Evolutionary conservation across 2,797 vertebrate genomes (phyloP).

Genomic region (Onychomys leucogaster): DNA sequence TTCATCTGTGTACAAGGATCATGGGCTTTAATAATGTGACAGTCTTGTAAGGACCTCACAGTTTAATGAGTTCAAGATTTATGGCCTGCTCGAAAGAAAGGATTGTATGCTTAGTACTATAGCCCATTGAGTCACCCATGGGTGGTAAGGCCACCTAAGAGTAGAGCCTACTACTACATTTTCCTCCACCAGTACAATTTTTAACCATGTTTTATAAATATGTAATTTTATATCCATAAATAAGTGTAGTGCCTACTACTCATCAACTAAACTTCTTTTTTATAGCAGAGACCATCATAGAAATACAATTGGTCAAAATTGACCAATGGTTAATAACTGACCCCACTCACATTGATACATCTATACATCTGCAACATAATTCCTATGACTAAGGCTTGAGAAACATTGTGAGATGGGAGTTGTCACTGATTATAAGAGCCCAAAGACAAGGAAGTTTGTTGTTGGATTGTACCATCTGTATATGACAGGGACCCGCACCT

Average conservation of each 20-base stretch:
- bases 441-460: neutral
- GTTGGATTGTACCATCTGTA: neutral
- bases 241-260: neutral
- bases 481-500: no score
- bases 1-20: slow-evolving; percentile 11
- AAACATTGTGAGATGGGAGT: neutral
- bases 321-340: no score
- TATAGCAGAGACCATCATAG: neutral
- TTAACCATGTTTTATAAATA: no score
- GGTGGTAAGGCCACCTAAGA: neutral
- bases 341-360: neutral
- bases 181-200: neutral
- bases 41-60: slow-evolving; percentile 28
- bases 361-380: neutral
- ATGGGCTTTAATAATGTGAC: slow-evolving; percentile 63
- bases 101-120: no score
- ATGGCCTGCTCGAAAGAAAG: neutral
- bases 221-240: neutral
- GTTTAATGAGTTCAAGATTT: slow-evolving; percentile 36
- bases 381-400: no score
- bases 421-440: neutral
- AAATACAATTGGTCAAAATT: neutral
- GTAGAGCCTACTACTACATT: neutral
- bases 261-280: neutral
- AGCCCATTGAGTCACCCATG: no score